Base-by-base conservation (phyloP, 2,888 invertebrate species). In the Ennomos quercinarius region DNA sequence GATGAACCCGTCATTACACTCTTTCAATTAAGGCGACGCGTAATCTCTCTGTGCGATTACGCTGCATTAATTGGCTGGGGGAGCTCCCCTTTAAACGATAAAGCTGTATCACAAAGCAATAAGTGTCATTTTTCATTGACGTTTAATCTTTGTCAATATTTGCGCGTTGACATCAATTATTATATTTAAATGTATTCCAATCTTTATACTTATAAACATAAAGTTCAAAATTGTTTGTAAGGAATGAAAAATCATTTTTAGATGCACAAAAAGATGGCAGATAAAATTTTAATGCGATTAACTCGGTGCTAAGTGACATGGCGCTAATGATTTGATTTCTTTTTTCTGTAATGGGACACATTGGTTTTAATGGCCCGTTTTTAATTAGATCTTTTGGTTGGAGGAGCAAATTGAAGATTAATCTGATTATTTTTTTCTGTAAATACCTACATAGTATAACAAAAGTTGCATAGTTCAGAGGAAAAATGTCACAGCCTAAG, bases 41-140 rank as follows among this genome's bases (percentile, higher is more conserved):
- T 89, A 90, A 91, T 91, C 91, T 85, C 87, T 83, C 81, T 82
- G 83, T 83, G 85, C 87, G 88, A 91, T 91, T 91, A 91, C 87
- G 88, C 88, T 86, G 84, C 89, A 85, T 87, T 92, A 92, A 92
- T 92, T 91, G 91, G 89, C 80, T 78, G 70, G 77, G 88, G 89
- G 86, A 64, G 66, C 63, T 63, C 64, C 72, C 71, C 72, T 62
- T 63, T 70, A 68, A 72, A 67, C 60, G 39, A 55, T 56, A 56
- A 59, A 53, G 66, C 73, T 68, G 60, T 80, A 83, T 71, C 48
- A 12, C 60, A 42, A 63, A 9, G 35, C 0, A 9, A 61, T 80
- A 88, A 68, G 74, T 76, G 56, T 55, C 58, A 72, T 67, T 78
- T 80, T 85, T 42, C 64, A 50, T 37, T 65, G 66, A 49, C 63